Conservation (phyloP, 2,888 invertebrate species). For the Temnothorax rugatulus region DNA sequence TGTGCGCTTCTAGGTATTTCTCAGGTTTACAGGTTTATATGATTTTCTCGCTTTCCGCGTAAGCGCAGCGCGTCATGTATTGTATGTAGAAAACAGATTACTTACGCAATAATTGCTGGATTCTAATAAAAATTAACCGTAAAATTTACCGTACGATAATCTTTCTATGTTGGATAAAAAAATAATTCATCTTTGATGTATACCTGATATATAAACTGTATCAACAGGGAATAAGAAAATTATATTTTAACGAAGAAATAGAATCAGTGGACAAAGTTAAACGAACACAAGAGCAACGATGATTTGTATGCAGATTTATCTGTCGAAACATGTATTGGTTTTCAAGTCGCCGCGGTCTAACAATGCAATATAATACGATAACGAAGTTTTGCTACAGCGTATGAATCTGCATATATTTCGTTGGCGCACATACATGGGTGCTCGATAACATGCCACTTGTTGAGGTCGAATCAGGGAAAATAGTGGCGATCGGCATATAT, state of each 20-base stretch:
- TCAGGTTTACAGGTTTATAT: background rate
- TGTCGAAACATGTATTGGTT: background rate
- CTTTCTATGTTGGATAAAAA: background rate
- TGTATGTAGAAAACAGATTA: background rate
- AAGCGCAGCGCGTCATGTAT: background rate
- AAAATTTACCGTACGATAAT: background rate
- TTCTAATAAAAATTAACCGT: slow-evolving; percentile 1
- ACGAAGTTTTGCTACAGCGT: slow-evolving; percentile 17
- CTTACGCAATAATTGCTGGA: background rate
- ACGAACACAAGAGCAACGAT: background rate
- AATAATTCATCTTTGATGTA: slow-evolving; percentile 9
- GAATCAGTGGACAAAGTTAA: background rate
- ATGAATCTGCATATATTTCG: slow-evolving; percentile 27
- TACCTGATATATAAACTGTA: background rate
- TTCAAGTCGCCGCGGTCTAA: slow-evolving; percentile 1
- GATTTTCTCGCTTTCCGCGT: background rate
- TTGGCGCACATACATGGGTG: background rate
- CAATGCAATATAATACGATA: slow-evolving; percentile 16
- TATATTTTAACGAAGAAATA: background rate
- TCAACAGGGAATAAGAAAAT: background rate
- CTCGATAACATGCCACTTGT: slow-evolving; percentile 34
- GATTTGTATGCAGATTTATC: slow-evolving; percentile 1
- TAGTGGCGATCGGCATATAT: background rate
- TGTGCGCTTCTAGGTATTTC: background rate
- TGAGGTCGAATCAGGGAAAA: slow-evolving; percentile 14